Evolutionary conservation across 2,113 vertebrate genomes (phyloP).

Genomic region (Apteryx owenii): DNA sequence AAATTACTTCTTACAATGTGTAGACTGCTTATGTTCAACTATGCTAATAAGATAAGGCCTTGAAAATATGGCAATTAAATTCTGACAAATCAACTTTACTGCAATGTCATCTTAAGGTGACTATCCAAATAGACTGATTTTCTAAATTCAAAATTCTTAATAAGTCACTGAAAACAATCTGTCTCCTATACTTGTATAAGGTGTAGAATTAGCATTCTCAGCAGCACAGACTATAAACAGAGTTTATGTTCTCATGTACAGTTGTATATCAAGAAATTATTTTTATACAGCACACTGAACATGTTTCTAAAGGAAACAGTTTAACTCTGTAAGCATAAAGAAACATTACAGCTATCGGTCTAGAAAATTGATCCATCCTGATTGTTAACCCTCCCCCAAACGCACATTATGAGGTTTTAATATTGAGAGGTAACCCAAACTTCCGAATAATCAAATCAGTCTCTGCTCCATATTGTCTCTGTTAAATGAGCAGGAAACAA

Average conservation of each 20-base stretch:
- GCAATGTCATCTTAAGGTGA: background rate
- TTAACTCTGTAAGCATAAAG: constrained; percentile 10
- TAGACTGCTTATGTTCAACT: background rate
- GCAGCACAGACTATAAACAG: background rate
- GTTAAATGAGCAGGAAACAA: constrained; percentile 62
- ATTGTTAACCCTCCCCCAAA: background rate
- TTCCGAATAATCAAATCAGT: constrained; percentile 3
- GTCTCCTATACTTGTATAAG: background rate
- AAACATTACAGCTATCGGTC: background rate
- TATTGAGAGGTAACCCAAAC: background rate
- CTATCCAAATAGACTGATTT: background rate
- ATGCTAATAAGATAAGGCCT: background rate
- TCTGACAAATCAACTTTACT: background rate
- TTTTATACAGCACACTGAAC: background rate
- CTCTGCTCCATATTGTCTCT: constrained; percentile 11
- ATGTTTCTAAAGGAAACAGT: background rate
- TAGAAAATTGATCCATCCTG: background rate
- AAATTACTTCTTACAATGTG: background rate
- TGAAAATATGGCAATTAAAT: background rate
- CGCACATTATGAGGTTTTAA: background rate
- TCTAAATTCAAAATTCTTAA: background rate
- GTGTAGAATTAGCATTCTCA: background rate
- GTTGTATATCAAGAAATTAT: background rate
- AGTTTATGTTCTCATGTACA: background rate
- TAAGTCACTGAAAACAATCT: background rate